A percentile compares a stretch with the other conserved stretches of the same genome.
These are phyloP conservation scores for Rhinopomastus cyanomelas DNA, from an alignment of 2,113 vertebrate genomes.

Conservation along the genomic window DNA sequence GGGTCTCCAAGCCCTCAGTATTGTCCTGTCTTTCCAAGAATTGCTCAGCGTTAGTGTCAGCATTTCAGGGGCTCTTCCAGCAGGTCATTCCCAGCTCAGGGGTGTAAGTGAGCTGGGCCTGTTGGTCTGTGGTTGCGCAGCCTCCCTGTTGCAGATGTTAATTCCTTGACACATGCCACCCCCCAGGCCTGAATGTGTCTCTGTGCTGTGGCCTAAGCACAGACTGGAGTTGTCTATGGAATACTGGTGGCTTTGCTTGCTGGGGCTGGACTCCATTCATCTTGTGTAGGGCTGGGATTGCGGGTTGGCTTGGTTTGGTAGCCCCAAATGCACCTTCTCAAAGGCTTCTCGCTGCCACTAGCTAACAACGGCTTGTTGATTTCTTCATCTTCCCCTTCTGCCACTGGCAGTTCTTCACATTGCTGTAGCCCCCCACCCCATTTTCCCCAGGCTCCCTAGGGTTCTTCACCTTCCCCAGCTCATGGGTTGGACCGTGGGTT, in stretches of 20 bases:
- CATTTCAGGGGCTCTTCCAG: neutral
- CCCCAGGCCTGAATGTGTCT: neutral
- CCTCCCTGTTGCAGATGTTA: neutral
- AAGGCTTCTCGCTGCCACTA: neutral
- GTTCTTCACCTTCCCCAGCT: neutral
- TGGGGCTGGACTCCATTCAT: neutral
- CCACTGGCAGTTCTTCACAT: neutral
- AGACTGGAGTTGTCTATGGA: neutral
- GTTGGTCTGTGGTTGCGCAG: neutral
- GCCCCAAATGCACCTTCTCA: neutral
- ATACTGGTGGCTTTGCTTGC: neutral
- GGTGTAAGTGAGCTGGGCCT: neutral
- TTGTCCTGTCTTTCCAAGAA: neutral
- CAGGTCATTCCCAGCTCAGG: neutral
- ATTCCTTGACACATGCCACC: neutral
- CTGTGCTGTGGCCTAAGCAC: neutral
- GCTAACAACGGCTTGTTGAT: neutral
- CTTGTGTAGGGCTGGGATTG: neutral
- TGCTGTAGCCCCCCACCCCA: fast-evolving
- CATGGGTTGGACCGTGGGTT: neutral
- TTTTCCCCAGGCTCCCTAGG: neutral
- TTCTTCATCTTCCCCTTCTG: neutral
- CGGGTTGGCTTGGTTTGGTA: neutral
- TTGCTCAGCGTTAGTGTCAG: neutral
- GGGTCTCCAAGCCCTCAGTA: neutral